phyloP scores from a whole-genome alignment of 2,113 vertebrate genomes.

The Atrichornis clamosus region DNA sequence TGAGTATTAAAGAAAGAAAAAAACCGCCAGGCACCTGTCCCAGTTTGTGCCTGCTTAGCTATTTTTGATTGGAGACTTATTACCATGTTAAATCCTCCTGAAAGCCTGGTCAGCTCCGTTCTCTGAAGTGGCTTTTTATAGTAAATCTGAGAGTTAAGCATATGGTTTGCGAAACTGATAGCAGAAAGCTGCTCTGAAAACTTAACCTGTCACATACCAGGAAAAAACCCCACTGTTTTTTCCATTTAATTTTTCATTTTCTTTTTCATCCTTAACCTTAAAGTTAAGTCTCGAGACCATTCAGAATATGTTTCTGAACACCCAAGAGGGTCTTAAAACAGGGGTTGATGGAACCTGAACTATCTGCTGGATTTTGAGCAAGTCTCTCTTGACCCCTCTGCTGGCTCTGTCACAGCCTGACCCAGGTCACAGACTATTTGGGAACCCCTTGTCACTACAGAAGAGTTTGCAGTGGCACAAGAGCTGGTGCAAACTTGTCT shows the following conservation, averaged over 20 bases:
- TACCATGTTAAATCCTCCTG: conserved; percentile 58
- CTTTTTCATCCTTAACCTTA: background rate
- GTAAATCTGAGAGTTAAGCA: conserved; percentile 61
- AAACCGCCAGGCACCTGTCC: conserved; percentile 37
- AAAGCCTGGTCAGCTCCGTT: conserved; percentile 53
- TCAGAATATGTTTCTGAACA: background rate
- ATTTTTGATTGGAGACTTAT: conserved; percentile 52
- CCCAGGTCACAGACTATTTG: background rate
- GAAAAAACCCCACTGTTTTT: background rate
- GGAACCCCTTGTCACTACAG: background rate
- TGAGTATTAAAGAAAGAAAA: background rate
- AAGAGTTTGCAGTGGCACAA: background rate
- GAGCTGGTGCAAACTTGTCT: background rate
- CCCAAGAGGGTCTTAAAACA: background rate
- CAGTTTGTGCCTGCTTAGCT: conserved; percentile 54
- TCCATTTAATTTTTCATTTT: background rate
- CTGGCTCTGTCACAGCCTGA: background rate
- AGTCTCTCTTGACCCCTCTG: background rate
- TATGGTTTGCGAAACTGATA: conserved; percentile 52
- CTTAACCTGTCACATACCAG: conserved; percentile 5
- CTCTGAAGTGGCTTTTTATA: conserved; percentile 60
- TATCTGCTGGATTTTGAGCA: background rate
- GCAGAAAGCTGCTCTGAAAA: conserved; percentile 34
- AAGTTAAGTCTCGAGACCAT: background rate
- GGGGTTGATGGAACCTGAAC: background rate